Evolutionary conservation across 2,113 vertebrate species (phyloP), one percentile per base, ranked within the genome.

Genomic region (Semnopithecus entellus): DNA sequence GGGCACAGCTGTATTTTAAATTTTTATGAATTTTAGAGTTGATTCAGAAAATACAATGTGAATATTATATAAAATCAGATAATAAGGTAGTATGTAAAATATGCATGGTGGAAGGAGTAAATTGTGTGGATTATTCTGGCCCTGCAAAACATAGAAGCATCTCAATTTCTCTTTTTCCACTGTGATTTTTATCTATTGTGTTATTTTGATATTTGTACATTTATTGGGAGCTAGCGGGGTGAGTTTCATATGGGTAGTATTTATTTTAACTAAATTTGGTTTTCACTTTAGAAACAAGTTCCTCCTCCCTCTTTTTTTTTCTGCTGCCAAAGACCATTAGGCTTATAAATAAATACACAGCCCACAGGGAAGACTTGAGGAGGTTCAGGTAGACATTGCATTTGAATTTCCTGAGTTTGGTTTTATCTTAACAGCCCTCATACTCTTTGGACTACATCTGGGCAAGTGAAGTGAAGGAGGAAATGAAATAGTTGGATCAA

Each of bases 231-330:
- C 50, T 79, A 64, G 30, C 22, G 4, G 48, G 13, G 45, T 35
- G 43, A 73, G 50, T 3, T 43, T 10, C 70, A 50, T 5, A 35
- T 12, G 16, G 32, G 35, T 13, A 88, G 50, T 3, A 45, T 92
- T 88, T 35, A 85, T 86, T 91, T 43, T 13, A 82, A 87, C 23
- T 57, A 45, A 93, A 89, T 73, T 78, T 91, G 59, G 80, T 68
- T 97, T 97, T 95, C 61, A 55, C 81, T 80, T 93, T 66, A 91
- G 52, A 88, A 95, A 92, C 52, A 95, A 79, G 94, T 81, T 88
- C 82, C 35, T 83, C 45, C 35, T 91, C 61, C 68, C 32, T 43
- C 64, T 75, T 23, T 86, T 23, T 86, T 76, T 50, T 73, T 30
- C 72, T 72, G 82, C 40, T 32, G 66, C 64, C 2, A 9, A 90